Conservation (phyloP, 2,797 vertebrate genomes). For the Myripristis murdjan region DNA sequence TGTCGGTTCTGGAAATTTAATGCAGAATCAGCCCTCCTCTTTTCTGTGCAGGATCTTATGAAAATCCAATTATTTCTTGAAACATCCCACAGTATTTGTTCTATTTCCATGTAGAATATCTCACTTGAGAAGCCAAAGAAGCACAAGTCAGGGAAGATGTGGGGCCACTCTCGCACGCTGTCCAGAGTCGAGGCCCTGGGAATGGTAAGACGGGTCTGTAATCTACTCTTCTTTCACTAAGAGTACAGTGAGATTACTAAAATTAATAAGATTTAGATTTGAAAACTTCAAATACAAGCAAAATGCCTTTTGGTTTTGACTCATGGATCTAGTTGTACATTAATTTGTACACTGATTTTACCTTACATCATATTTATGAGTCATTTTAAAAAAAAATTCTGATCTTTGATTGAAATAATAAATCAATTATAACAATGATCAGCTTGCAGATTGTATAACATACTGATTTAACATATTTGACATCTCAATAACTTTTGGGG, state of each 20-base stretch:
- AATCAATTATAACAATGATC: background rate
- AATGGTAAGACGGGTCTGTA: slow-evolving; percentile 76
- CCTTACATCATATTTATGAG: slow-evolving; percentile 1
- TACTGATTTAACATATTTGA: slow-evolving; percentile 47
- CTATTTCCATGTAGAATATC: slow-evolving; percentile 77
- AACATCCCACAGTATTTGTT: too few species aligned
- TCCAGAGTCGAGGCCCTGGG: slow-evolving; percentile 84
- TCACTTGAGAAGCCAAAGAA: slow-evolving; percentile 87
- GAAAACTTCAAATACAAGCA: background rate
- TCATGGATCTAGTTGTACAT: background rate
- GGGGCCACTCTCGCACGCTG: slow-evolving; percentile 85
- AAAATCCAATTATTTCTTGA: background rate
- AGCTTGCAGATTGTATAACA: slow-evolving; percentile 3
- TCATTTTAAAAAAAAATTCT: too few species aligned
- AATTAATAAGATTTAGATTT: background rate
- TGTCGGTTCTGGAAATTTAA: background rate
- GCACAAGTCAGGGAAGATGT: slow-evolving; percentile 77
- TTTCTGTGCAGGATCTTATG: background rate
- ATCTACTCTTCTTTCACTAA: background rate
- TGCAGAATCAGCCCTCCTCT: background rate
- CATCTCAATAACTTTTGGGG: slow-evolving; percentile 64
- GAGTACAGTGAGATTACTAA: too few species aligned
- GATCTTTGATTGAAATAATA: slow-evolving; percentile 15
- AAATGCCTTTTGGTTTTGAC: background rate
- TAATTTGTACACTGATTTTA: background rate